Evolutionary conservation across 92 coral and sea anemone species (phyloP).

Genomic region (Porites rus): DNA sequence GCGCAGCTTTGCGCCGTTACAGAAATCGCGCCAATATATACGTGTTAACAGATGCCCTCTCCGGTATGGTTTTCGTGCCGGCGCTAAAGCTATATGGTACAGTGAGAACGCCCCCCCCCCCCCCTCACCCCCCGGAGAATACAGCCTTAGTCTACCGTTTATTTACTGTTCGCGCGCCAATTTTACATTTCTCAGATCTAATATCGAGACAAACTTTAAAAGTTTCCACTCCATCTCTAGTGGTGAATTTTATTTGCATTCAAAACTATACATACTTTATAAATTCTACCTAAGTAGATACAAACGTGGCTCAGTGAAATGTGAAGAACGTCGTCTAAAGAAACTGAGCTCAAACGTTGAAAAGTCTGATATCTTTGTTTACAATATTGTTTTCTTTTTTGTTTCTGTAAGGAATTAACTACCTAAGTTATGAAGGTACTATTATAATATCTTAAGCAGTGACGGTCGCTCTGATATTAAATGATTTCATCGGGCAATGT

Average conservation of each 20-base stretch:
- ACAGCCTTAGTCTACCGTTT: too few relatives aligned
- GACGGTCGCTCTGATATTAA: neutral
- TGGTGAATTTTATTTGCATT: slow-evolving; percentile 23
- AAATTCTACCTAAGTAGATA: neutral
- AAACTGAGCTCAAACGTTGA: too few relatives aligned
- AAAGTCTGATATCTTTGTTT: neutral
- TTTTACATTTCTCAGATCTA: neutral
- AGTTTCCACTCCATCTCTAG: neutral
- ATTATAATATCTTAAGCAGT: neutral
- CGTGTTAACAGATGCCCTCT: too few relatives aligned
- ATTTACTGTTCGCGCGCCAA: too few relatives aligned
- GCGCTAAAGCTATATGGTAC: too few relatives aligned
- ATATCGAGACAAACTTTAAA: neutral
- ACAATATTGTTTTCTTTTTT: neutral
- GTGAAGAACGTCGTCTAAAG: neutral
- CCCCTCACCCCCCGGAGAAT: too few relatives aligned
- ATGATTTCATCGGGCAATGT: too few relatives aligned
- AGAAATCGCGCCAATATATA: too few relatives aligned
- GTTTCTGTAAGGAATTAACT: neutral
- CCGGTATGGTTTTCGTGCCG: too few relatives aligned
- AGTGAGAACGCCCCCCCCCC: too few relatives aligned
- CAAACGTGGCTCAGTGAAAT: neutral
- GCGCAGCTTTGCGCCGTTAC: too few relatives aligned
- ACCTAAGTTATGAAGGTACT: neutral
- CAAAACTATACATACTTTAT: slow-evolving; percentile 38